A percentile compares a stretch with the other conserved stretches of the same genome.
phyloP scores from a whole-genome alignment of 2,113 vertebrate species.

The Silurus glanis region DNA sequence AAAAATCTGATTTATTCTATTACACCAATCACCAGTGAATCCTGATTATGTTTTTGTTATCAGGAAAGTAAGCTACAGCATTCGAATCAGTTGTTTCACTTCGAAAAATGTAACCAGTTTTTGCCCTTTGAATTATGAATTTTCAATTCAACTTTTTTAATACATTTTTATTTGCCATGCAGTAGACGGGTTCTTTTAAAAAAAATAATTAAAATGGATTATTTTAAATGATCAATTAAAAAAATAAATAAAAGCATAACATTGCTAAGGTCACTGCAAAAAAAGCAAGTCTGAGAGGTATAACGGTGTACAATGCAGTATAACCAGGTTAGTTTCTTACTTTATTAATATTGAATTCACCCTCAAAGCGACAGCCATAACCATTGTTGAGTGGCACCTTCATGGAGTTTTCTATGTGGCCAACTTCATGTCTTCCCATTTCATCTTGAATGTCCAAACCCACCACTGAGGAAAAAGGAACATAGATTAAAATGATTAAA shows the following conservation, averaged over 20 bases:
- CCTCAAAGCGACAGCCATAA: conserved; percentile 92
- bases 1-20: too few relatives aligned
- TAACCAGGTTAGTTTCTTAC: conserved; percentile 65
- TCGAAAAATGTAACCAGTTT: too few relatives aligned
- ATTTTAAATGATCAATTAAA: neutral
- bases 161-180: neutral
- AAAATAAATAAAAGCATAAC: neutral
- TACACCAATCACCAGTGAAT: too few relatives aligned
- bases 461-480: conserved; percentile 77
- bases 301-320: neutral
- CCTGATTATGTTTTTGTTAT: too few relatives aligned
- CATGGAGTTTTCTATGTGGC: conserved; percentile 98
- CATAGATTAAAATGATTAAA: neutral
- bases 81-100: too few relatives aligned
- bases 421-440: conserved; percentile 97
- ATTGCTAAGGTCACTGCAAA: neutral
- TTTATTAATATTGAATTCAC: conserved; percentile 96
- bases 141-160: conserved; percentile 33
- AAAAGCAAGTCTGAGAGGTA: neutral
- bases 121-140: conserved; percentile 51
- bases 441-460: conserved; percentile 98
- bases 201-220: neutral
- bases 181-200: neutral
- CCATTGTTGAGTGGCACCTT: conserved; percentile 88
- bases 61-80: too few relatives aligned